Percentiles rank a stretch among this genome's conserved stretches.
Evolutionary conservation across 2,113 vertebrate species (phyloP).

Genomic region (Myrmophylax atrothorax): DNA sequence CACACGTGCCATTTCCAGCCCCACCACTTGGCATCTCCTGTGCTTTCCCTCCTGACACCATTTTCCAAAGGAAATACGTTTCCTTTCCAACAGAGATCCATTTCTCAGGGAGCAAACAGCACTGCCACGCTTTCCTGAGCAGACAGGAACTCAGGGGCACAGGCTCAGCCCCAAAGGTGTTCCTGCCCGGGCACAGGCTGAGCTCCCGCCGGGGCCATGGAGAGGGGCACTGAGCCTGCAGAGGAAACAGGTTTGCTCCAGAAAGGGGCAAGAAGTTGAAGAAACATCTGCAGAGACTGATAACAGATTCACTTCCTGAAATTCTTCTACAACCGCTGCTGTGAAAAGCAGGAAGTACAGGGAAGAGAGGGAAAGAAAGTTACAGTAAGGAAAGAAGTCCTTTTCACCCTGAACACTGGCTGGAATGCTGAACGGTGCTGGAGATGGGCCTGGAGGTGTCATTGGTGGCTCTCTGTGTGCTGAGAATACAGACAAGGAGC

Average conservation of each 20-base stretch:
- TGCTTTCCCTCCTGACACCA: accelerated
- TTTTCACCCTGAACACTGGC: accelerated
- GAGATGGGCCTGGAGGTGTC: neutral
- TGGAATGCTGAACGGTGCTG: neutral
- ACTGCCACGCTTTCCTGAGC: constrained; percentile 33
- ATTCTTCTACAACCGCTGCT: constrained; percentile 10
- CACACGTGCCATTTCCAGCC: neutral
- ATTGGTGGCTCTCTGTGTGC: accelerated
- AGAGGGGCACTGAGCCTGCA: constrained; percentile 29
- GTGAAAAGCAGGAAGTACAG: constrained; percentile 63
- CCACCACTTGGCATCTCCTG: neutral
- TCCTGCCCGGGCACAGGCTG: neutral
- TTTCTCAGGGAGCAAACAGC: constrained; percentile 52
- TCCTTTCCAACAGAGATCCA: constrained; percentile 27
- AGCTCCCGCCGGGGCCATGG: neutral
- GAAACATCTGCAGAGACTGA: constrained; percentile 64
- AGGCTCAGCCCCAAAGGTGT: neutral
- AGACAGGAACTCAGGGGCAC: neutral
- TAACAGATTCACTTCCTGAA: constrained; percentile 70
- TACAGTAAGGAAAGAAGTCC: neutral
- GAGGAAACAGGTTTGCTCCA: constrained; percentile 56
- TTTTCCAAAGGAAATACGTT: neutral
- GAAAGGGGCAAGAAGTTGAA: constrained; percentile 36
- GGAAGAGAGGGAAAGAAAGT: constrained; percentile 38
- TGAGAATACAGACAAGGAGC: accelerated